A percentile compares a stretch with the other conserved stretches of the same genome.
Evolutionary conservation across 2,888 invertebrate species (phyloP).

Genomic region (Pyrocoelia pectoralis): DNA sequence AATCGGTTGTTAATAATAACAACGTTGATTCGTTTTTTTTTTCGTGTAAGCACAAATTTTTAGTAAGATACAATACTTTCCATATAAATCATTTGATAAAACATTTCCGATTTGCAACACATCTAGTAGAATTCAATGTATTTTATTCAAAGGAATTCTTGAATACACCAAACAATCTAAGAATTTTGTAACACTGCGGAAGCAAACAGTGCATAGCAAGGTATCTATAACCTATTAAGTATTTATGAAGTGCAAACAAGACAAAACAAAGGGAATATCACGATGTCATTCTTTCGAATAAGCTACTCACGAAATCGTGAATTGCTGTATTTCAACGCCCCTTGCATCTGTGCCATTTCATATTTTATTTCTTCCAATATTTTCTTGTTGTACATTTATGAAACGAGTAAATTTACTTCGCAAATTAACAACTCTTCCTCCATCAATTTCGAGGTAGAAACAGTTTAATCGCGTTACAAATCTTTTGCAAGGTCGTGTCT

Average conservation of each 20-base stretch:
- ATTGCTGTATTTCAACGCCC: constrained; percentile 45
- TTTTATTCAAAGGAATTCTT: constrained; percentile 31
- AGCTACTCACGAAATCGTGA: constrained; percentile 55
- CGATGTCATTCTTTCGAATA: constrained; percentile 55
- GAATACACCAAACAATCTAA: constrained; percentile 32
- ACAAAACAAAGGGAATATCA: constrained; percentile 54
- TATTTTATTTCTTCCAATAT: constrained; percentile 4
- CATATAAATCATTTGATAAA: constrained; percentile 12
- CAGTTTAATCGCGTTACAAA: constrained; percentile 5
- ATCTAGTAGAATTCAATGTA: constrained; percentile 21
- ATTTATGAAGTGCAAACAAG: constrained; percentile 56
- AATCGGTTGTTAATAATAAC: not conserved
- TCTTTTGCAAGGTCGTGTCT: constrained; percentile 17
- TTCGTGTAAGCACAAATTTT: not conserved
- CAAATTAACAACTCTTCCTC: not conserved
- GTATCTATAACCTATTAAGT: constrained; percentile 50
- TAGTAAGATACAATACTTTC: not conserved
- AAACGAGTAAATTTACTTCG: not conserved
- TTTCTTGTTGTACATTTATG: not conserved
- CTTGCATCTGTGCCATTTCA: constrained; percentile 24
- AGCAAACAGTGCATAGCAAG: constrained; percentile 43
- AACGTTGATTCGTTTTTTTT: not conserved
- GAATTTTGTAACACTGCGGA: constrained; percentile 45
- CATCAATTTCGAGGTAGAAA: not conserved
- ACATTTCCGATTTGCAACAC: constrained; percentile 22